Evolutionary conservation across 2,797 vertebrate genomes (phyloP).

Genomic region (Erithacus rubecula): DNA sequence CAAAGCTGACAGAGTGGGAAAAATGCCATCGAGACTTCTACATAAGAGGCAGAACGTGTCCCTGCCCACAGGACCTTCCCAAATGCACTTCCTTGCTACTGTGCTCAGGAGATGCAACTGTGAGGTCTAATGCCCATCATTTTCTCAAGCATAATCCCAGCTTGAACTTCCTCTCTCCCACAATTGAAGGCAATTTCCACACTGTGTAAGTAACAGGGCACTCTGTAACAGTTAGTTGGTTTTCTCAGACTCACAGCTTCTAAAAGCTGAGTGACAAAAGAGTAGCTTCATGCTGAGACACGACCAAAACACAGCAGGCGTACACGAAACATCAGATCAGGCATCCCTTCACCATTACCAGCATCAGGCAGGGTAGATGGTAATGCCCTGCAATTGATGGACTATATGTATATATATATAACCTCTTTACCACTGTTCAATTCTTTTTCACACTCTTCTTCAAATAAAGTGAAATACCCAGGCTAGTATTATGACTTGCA

Average conservation of each 20-base stretch:
- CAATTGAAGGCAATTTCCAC: not conserved
- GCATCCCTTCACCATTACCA: not conserved
- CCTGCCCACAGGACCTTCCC: not conserved
- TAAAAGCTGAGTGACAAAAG: not conserved
- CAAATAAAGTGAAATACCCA: not conserved
- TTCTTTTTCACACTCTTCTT: not conserved
- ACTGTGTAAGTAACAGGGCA: not conserved
- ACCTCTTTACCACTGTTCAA: not conserved
- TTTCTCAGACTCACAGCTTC: not conserved
- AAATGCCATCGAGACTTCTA: not conserved
- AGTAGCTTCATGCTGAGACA: not conserved
- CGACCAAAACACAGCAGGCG: not conserved
- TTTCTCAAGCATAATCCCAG: not conserved
- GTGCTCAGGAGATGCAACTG: not conserved
- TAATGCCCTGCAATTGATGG: not conserved
- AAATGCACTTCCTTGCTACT: not conserved
- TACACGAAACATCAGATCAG: not conserved
- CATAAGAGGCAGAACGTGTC: fast-evolving
- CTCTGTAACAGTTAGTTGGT: not conserved
- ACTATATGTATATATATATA: not conserved
- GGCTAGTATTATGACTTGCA: not conserved
- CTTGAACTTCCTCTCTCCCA: not conserved
- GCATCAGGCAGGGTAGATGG: not conserved
- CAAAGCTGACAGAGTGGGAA: not conserved
- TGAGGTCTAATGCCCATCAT: not conserved